Evolutionary conservation across 2,797 vertebrate species (phyloP).

Genomic region (Thaleichthys pacificus): DNA sequence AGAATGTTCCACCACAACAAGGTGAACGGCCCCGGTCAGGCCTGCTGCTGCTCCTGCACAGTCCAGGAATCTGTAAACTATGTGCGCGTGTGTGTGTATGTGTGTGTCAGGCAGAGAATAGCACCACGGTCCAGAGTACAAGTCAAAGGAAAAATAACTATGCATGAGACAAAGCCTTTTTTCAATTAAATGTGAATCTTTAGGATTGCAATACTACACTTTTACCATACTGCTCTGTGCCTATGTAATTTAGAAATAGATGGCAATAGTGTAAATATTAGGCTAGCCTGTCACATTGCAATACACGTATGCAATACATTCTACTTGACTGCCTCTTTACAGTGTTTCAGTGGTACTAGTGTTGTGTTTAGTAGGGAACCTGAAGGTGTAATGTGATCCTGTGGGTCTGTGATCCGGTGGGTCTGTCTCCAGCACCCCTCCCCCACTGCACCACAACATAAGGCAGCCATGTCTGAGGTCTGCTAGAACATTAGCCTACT

Average conservation of each 20-base stretch:
- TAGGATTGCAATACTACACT: not conserved
- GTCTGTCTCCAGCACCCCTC: slow-evolving; percentile 53
- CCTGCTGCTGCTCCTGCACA: slow-evolving; percentile 35
- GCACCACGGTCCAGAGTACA: slow-evolving; percentile 38
- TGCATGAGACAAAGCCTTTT: not conserved
- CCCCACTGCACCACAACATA: slow-evolving; percentile 40
- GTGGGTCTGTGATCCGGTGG: slow-evolving; percentile 36
- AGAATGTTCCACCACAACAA: slow-evolving; percentile 67
- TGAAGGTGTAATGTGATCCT: slow-evolving; percentile 16
- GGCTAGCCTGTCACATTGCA: not conserved
- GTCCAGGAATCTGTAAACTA: slow-evolving; percentile 29
- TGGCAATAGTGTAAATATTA: not conserved
- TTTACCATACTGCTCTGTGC: not conserved
- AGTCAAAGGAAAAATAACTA: not conserved
- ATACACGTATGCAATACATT: not conserved
- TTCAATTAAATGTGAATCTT: not conserved
- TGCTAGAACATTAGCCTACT: slow-evolving; percentile 22
- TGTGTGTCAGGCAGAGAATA: slow-evolving; percentile 26
- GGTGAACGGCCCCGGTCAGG: slow-evolving; percentile 24
- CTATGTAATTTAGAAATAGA: not conserved
- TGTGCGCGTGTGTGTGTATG: not conserved
- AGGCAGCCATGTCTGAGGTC: slow-evolving; percentile 57
- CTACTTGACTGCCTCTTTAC: not conserved
- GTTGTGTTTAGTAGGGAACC: slow-evolving; percentile 74
- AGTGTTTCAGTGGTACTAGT: slow-evolving; percentile 51